A percentile compares a stretch with the other conserved stretches of the same genome.
Evolutionary conservation across 1,140 invertebrate species (phyloP).

Genomic region (Choristoneura fumiferana): DNA sequence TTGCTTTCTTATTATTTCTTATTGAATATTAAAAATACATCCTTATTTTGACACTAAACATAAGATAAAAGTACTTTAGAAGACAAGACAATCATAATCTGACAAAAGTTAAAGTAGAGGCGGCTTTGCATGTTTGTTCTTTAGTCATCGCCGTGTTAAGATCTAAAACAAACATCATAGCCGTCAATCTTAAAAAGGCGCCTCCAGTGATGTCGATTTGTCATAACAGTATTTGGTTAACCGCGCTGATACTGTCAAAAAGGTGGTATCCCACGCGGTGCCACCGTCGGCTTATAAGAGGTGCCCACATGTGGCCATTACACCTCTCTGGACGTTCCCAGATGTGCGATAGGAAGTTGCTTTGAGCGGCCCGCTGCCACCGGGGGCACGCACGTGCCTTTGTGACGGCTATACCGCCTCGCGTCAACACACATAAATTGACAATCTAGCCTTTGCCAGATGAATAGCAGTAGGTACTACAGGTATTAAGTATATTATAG

Average conservation of each 20-base stretch:
- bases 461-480: constrained; percentile 24
- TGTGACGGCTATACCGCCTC: constrained; percentile 53
- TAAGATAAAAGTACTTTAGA: too few species aligned
- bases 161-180: constrained; percentile 10
- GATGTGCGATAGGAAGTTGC: constrained; percentile 58
- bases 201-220: constrained; percentile 30
- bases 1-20: too few species aligned
- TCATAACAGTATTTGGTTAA: constrained; percentile 39
- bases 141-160: not conserved
- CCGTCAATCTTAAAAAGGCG: constrained; percentile 31
- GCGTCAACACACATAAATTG: constrained; percentile 61
- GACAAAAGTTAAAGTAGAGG: too few species aligned
- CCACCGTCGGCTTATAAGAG: constrained; percentile 48
- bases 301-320: constrained; percentile 64
- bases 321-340: constrained; percentile 58
- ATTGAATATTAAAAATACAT: too few species aligned
- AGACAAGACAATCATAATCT: too few species aligned
- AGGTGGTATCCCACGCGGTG: constrained; percentile 46
- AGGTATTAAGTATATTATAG: too few species aligned
- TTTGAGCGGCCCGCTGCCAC: constrained; percentile 54
- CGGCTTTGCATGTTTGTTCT: not conserved
- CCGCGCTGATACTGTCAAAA: constrained; percentile 45
- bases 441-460: constrained; percentile 51
- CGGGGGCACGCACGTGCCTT: constrained; percentile 67
- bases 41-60: too few species aligned